A percentile compares a stretch with the other conserved stretches of the same genome.
Conservation (phyloP, 1,140 invertebrate species). For the Pissodes strobi region DNA sequence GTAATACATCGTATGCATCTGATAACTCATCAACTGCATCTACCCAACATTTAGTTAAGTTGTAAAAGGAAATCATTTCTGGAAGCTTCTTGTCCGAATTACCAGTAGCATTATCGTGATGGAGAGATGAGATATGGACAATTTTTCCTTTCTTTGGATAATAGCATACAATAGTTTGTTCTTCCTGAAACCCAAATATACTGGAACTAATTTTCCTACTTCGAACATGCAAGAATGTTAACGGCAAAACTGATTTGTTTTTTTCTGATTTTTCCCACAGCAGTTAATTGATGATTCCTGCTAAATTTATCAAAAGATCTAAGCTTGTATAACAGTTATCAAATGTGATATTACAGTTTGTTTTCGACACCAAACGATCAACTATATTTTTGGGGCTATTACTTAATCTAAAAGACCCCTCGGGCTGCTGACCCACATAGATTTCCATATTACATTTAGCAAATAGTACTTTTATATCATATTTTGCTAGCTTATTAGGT, state of each 20-base stretch:
- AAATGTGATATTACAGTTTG: neutral
- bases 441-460: too few relatives aligned
- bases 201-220: neutral
- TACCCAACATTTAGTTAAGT: neutral
- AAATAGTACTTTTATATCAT: too few relatives aligned
- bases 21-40: neutral
- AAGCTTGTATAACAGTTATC: neutral
- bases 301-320: neutral
- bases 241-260: neutral
- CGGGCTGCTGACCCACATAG: slow-evolving; percentile 1
- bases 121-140: neutral
- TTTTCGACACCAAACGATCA: neutral
- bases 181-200: neutral
- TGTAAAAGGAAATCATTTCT: neutral
- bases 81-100: neutral
- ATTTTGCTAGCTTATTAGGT: too few relatives aligned
- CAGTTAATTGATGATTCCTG: neutral
- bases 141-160: neutral
- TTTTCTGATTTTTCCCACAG: too few relatives aligned
- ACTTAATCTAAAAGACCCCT: neutral
- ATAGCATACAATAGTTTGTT: neutral
- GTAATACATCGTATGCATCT: neutral
- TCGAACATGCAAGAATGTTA: neutral
- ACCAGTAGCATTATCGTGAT: neutral
- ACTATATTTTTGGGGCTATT: slow-evolving; percentile 1